A percentile compares a stretch with the other conserved stretches of the same genome.
Evolutionary conservation across 2,888 invertebrate species (phyloP).

Genomic region (Entomobrya proxima): DNA sequence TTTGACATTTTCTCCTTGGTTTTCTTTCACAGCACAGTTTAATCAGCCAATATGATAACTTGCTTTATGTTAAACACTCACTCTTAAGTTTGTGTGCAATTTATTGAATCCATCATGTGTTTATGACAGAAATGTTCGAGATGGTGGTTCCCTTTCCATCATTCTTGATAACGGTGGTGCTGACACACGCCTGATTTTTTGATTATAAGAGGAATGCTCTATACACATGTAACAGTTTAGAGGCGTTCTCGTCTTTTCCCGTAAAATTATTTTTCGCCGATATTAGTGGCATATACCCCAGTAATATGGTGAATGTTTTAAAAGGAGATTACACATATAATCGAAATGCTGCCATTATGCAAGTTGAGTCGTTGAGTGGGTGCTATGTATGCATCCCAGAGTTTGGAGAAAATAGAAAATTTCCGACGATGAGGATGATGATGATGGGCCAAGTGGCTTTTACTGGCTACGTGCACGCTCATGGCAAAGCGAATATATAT

Average conservation of each 20-base stretch:
- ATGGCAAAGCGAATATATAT: neutral
- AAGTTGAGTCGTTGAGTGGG: neutral
- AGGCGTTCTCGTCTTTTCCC: neutral
- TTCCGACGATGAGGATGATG: neutral
- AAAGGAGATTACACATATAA: neutral
- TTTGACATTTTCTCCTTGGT: neutral
- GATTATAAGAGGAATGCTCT: too few species aligned
- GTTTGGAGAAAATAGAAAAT: constrained; percentile 8
- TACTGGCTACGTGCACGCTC: neutral
- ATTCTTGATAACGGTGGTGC: neutral
- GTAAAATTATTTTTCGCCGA: neutral
- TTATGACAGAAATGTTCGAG: neutral
- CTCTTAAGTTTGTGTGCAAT: too few species aligned
- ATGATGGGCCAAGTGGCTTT: constrained; percentile 1
- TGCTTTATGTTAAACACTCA: neutral
- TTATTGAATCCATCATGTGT: constrained; percentile 7
- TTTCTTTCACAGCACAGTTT: neutral
- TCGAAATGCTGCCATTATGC: neutral
- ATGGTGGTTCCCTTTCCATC: neutral
- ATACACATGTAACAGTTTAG: too few species aligned
- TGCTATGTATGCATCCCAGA: neutral
- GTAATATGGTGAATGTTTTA: neutral
- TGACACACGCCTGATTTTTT: too few species aligned
- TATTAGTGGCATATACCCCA: neutral
- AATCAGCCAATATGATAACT: neutral